A percentile compares a stretch with the other conserved stretches of the same genome.
Evolutionary conservation across 2,113 vertebrate genomes (phyloP).

Genomic region (Phrynosoma blainvillii): DNA sequence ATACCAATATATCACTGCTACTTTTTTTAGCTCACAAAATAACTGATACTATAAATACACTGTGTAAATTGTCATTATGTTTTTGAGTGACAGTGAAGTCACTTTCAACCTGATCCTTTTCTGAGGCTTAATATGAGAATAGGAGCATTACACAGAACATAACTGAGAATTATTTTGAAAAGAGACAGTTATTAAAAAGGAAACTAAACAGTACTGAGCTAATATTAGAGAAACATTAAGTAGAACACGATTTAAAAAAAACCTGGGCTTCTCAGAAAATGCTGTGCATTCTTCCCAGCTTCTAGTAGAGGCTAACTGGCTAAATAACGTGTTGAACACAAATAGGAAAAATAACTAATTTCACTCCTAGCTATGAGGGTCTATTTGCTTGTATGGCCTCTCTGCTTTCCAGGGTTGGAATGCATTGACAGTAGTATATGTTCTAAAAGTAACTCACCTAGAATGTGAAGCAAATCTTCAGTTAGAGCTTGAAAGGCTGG

Average conservation of each 20-base stretch:
- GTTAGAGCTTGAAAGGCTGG: conserved; percentile 86
- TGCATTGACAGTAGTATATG: neutral
- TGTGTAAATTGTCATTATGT: neutral
- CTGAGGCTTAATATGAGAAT: neutral
- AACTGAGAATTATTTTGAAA: neutral
- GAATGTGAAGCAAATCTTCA: conserved; percentile 78
- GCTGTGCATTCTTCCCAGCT: neutral
- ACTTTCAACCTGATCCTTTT: neutral
- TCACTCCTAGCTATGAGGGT: neutral
- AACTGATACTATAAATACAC: neutral
- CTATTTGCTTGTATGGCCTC: neutral
- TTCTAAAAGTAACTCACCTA: conserved; percentile 77
- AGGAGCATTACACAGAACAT: too few relatives aligned
- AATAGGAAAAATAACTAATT: neutral
- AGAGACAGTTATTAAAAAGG: neutral
- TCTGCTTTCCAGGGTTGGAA: neutral
- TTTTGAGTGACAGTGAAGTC: neutral
- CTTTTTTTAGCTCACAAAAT: neutral
- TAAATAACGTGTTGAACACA: neutral
- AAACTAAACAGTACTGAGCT: neutral
- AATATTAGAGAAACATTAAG: neutral
- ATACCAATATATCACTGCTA: too few relatives aligned
- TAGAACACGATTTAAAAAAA: neutral
- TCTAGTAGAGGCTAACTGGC: neutral
- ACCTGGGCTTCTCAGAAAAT: neutral